Base-by-base conservation (phyloP, 2,888 invertebrate genomes). In the Phymatocera aterrima region DNA sequence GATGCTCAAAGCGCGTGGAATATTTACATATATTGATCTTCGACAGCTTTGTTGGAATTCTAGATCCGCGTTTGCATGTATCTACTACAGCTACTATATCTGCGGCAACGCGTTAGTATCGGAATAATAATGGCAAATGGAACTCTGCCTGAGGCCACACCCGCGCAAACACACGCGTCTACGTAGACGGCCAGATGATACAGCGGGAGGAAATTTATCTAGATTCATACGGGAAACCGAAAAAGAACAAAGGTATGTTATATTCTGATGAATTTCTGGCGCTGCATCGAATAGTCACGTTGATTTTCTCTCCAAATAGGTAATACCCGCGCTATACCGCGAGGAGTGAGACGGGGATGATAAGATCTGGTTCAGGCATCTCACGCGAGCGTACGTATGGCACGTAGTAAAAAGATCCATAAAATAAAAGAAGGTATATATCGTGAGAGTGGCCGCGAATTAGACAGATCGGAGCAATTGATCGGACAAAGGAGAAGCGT, bases 381-480 rank as follows among this genome's bases (percentile, higher is more conserved):
- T 72, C 43, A 31, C 28, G 31, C 6, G 34, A 28, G 72, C 51
- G 48, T 72, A 51, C n/a, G n/a, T 48, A 51, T 68, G 72, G 68
- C 46, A 43, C 68, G 43, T 68, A 68, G n/a, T n/a, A 61, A 61
- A 72, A 72, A 72, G 72, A 51, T 51, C 68, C 68, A 68, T 68
- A 68, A 60, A 68, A n/a, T n/a, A n/a, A 40, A 57, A 15, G 43
- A 4, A 68, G 68, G 28, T 43, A 24, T n/a, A n/a, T n/a, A n/a
- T n/a, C n/a, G 28, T 24, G 12, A 18, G 57, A n/a, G 61, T 37
- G 37, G 24, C 31, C 72, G 43, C 72, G 72, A 72, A 72, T 72
- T 51, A 72, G 72, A 51, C 31, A 72, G 72, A 72, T 72, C 72
- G 48, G n/a, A 21, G 72, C 48, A 72, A 72, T 72, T 72, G 72